A percentile compares a stretch with the other conserved stretches of the same genome.
phyloP scores from a whole-genome alignment of 1,140 invertebrate genomes.

The Drosophila ogumai region DNA sequence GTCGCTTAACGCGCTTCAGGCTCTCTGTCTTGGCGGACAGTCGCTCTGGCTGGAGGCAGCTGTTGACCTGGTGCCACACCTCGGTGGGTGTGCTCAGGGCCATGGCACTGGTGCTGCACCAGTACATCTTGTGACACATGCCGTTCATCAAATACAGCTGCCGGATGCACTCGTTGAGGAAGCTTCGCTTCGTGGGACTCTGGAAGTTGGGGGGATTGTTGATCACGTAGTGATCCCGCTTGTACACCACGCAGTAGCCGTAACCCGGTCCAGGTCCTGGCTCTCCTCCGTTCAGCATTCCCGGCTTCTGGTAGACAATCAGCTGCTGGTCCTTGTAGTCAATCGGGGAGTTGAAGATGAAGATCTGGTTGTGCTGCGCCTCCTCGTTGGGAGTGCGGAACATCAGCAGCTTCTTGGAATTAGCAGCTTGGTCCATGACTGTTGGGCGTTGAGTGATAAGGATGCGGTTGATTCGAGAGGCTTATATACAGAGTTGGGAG shows the following conservation, averaged over 20 bases:
- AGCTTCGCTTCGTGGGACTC: conserved; percentile 57
- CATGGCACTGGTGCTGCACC: conserved; percentile 25
- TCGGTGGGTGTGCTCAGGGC: conserved; percentile 21
- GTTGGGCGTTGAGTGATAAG: conserved; percentile 30
- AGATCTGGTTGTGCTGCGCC: conserved; percentile 41
- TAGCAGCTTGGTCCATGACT: conserved; percentile 45
- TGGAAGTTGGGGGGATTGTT: conserved; percentile 64
- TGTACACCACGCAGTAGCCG: conserved; percentile 68
- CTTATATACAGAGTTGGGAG: conserved; percentile 27
- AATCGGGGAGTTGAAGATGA: conserved; percentile 62
- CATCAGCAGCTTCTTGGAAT: conserved; percentile 42
- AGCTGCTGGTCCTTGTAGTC: conserved; percentile 57
- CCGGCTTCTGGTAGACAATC: conserved; percentile 51
- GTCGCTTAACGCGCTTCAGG: conserved; percentile 65
- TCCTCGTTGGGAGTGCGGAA: conserved; percentile 41
- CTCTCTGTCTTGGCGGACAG: conserved; percentile 3
- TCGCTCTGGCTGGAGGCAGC: conserved; percentile 49
- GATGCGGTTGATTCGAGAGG: background rate
- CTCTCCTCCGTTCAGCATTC: conserved; percentile 1
- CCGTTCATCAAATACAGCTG: conserved; percentile 67
- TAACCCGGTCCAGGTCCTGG: conserved; percentile 13
- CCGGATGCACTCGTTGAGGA: conserved; percentile 71
- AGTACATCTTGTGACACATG: conserved; percentile 41
- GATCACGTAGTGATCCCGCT: conserved; percentile 62
- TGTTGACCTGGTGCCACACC: conserved; percentile 61